Base-by-base conservation (phyloP, 1,140 invertebrate species). In the Apolygus lucorum region DNA sequence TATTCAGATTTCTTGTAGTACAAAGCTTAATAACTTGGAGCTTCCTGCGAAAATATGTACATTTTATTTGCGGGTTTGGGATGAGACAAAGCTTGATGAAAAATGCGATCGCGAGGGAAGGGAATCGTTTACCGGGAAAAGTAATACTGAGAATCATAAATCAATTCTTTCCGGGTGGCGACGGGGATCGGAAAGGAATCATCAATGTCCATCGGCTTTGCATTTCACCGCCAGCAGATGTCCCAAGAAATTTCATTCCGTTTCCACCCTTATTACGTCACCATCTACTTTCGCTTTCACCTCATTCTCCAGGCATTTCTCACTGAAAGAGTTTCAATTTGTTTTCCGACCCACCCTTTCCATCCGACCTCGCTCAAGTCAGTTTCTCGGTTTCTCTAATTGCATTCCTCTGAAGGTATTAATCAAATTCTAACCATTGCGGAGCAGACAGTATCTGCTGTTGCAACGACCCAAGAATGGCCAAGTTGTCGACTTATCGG, bases 261-360 rank as follows among this genome's bases (percentile, higher is more conserved):
- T 42, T 42, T 42, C 17, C 34, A 4, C 34, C 17, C 4, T 17
- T 17, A 42, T 8, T 4, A 42, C n/a, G 17, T 17, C 34, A 8
- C 34, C 34, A 42, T 42, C 34, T 42, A 42, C 34, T 42, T 42
- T 42, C 34, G 17, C 34, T 42, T 42, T 42, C 34, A 8, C 34
- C 34, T 42, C 34, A 24, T 65, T 65, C 26, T 25, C 4, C 59
- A 4, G 59, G 59, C 25, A 63, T 63, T 63, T 63, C 59, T 63
- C 59, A 63, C 59, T 4, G 21, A 22, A 26, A 26, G 59, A 63
- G n/a, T 22, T 21, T 63, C 59, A 21, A 63, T 22, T 63, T 42
- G 34, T 42, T 42, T 42, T 17, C 4, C n/a, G n/a, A n/a, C n/a
- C n/a, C n/a, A n/a, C n/a, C n/a, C n/a, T n/a, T n/a, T n/a, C n/a